These are phyloP conservation scores for Marronus borbonicus DNA, from an alignment of 2,888 invertebrate species.

Conservation along the genomic window DNA sequence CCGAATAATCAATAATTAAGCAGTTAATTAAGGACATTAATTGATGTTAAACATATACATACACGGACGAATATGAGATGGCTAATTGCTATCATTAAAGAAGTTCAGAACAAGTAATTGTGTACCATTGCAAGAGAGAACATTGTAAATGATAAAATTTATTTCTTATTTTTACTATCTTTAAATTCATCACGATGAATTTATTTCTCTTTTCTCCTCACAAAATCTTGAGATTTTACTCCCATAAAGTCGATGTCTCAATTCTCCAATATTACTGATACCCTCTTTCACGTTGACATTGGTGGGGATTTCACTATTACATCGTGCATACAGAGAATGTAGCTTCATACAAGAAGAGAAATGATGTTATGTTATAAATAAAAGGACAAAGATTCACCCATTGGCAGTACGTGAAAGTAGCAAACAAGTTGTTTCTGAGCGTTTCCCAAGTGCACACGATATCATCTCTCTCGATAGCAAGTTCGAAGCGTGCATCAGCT, in stretches of 20 bases:
- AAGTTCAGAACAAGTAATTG: too few species aligned
- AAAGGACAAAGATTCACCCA: slow-evolving; percentile 61
- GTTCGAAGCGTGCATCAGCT: not conserved
- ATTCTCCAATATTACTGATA: not conserved
- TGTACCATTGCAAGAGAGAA: too few species aligned
- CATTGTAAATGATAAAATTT: too few species aligned
- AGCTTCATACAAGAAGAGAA: slow-evolving; percentile 44
- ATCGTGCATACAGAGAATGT: not conserved
- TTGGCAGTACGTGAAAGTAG: slow-evolving; percentile 64
- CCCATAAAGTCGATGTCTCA: not conserved
- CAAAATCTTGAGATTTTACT: not conserved
- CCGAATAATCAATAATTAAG: too few species aligned
- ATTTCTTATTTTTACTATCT: too few species aligned
- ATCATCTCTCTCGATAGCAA: slow-evolving; percentile 8
- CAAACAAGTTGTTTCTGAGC: slow-evolving; percentile 5
- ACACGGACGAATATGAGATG: too few species aligned
- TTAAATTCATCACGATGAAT: too few species aligned
- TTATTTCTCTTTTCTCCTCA: too few species aligned
- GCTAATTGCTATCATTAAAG: too few species aligned
- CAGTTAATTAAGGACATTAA: too few species aligned
- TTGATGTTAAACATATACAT: too few species aligned
- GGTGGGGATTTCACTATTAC: slow-evolving; percentile 56
- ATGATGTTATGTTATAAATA: slow-evolving; percentile 66
- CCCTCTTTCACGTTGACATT: not conserved
- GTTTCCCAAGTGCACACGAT: not conserved